Evolutionary conservation across 1,140 invertebrate genomes (phyloP).

Genomic region (Chironomus striatipennis): DNA sequence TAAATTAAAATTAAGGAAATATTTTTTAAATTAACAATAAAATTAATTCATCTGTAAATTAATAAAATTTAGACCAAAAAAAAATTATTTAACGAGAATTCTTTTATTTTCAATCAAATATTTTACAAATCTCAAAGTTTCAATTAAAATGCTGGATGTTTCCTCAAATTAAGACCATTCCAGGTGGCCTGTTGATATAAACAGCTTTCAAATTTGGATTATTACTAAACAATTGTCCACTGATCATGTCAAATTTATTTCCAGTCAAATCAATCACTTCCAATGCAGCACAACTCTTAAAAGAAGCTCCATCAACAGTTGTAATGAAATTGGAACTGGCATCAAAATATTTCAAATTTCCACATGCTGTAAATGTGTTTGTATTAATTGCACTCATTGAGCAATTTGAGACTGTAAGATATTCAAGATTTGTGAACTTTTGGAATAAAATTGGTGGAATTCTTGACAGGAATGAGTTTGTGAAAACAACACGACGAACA

Average conservation of each 20-base stretch:
- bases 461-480: background rate
- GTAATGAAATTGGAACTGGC: background rate
- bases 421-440: background rate
- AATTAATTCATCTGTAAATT: no score
- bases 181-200: no score
- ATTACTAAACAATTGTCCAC: background rate
- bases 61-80: no score
- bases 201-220: background rate
- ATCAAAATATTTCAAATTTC: background rate
- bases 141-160: no score
- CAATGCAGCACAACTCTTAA: background rate
- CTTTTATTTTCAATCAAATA: no score
- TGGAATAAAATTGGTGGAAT: background rate
- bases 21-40: no score
- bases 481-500: background rate
- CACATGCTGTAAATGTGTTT: background rate
- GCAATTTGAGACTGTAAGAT: background rate
- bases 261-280: background rate
- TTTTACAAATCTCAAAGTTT: no score
- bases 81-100: no score
- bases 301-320: background rate
- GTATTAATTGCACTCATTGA: background rate
- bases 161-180: no score
- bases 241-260: background rate
- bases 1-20: no score